Base-by-base conservation (phyloP, 2,888 invertebrate species). In the Drosophila infuscata region DNA sequence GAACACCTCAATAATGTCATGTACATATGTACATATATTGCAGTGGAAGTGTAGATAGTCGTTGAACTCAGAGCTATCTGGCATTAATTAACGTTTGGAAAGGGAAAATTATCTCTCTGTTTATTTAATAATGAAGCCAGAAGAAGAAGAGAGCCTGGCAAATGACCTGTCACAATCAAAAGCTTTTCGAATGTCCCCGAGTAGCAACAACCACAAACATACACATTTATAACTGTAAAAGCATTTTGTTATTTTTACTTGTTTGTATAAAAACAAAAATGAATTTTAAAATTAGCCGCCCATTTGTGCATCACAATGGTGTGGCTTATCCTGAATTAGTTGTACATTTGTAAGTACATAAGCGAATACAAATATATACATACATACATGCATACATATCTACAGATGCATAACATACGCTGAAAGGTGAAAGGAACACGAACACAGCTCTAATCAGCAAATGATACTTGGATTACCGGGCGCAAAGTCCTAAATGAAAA, bases 231-330 rank as follows among this genome's bases (percentile, higher is more conserved):
- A 20, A 15, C 46, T 15, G 25, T 35, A 12, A 36, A 30, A 15
- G 33, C 20, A 33, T 8, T n/a, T 12, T 52, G 9, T 5, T 20
- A 7, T 33, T 32, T 33, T 32, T 15, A 8, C n/a, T 46, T 48
- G 15, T 35, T 32, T 49, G 5, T 36, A 25, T 35, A 30, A 8
- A 33, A 15, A 20, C 20, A 9, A 36, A 29, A 29, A 43, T 32
- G 51, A 25, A 3, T 25, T 25, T 25, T 3, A 25, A 25, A 25
- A 12, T 20, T 32, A 17, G 20, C 33, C 30, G 30, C 0, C 29
- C 35, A 66, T 74, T 74, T 76, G 65, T 61, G 81, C 76, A 79
- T 81, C 82, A 82, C 76, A 53, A 54, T 76, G 68, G 25, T 29
- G 9, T 33, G 7, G 17, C 36, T 66, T 73, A 82, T 79, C 79